Conservation (phyloP, 1,140 invertebrate species). For the Dryas iulia region DNA sequence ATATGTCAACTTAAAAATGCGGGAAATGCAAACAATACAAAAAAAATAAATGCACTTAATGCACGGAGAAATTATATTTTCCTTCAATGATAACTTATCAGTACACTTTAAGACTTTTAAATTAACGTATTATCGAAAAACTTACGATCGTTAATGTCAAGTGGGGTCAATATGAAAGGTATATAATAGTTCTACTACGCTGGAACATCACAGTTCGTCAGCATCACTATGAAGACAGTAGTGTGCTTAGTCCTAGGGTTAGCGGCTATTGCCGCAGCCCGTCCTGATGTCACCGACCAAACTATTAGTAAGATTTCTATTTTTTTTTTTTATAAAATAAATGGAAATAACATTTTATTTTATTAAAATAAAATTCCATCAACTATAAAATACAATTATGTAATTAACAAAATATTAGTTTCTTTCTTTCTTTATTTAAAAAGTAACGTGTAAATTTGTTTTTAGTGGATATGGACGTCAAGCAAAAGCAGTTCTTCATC, state of each 20-base stretch:
- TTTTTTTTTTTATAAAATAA: neutral
- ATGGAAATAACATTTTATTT: too few species aligned
- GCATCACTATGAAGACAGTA: constrained; percentile 55
- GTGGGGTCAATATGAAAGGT: constrained; percentile 24
- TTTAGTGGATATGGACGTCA: constrained; percentile 72
- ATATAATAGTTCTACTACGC: constrained; percentile 41
- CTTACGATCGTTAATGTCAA: constrained; percentile 21
- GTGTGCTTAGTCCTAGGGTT: constrained; percentile 48
- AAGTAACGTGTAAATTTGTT: neutral
- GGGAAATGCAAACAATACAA: neutral
- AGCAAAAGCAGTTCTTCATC: constrained; percentile 80
- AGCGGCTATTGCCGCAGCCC: constrained; percentile 49
- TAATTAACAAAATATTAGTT: too few species aligned
- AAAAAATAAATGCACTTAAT: neutral
- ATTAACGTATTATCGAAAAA: constrained; percentile 1
- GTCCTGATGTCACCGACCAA: constrained; percentile 40
- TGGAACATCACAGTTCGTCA: constrained; percentile 45
- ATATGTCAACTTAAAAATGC: neutral
- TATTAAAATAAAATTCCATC: too few species aligned
- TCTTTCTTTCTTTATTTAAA: too few species aligned
- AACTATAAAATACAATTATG: too few species aligned
- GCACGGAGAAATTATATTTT: neutral
- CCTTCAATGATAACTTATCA: constrained; percentile 3
- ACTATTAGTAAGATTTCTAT: constrained; percentile 38
- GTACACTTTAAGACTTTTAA: neutral